Evolutionary conservation across 2,888 invertebrate genomes (phyloP).

Genomic region (Aplocera efformata): DNA sequence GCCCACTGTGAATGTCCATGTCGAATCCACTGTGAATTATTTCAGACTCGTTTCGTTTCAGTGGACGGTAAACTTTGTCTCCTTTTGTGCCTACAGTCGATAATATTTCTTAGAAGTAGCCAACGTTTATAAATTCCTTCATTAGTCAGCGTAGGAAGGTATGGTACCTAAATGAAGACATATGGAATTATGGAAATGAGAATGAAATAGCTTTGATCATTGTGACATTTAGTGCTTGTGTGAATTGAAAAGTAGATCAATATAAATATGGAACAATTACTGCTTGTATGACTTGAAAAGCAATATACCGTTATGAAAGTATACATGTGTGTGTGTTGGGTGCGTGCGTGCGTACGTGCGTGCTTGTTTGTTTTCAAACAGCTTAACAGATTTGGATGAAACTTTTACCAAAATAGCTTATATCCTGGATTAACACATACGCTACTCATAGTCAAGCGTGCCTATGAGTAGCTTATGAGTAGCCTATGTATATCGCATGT

Average conservation of each 20-base stretch:
- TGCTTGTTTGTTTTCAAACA: too few relatives aligned
- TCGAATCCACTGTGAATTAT: constrained; percentile 72
- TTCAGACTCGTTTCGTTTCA: constrained; percentile 60
- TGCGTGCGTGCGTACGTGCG: too few relatives aligned
- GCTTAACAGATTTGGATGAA: too few relatives aligned
- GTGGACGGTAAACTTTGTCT: constrained; percentile 54
- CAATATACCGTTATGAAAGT: too few relatives aligned
- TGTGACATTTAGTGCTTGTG: constrained; percentile 5
- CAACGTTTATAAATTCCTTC: constrained; percentile 62
- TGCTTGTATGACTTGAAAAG: too few relatives aligned
- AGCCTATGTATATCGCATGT: too few relatives aligned
- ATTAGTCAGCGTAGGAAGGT: constrained; percentile 47
- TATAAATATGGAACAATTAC: too few relatives aligned
- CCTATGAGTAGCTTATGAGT: too few relatives aligned
- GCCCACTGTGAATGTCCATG: constrained; percentile 60
- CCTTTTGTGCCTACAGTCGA: constrained; percentile 46
- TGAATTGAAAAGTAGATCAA: constrained; percentile 2
- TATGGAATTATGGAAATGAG: constrained; percentile 24
- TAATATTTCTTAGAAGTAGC: constrained; percentile 56
- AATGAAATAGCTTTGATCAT: constrained; percentile 15
- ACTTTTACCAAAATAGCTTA: too few relatives aligned
- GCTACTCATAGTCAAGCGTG: too few relatives aligned
- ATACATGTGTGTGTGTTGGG: too few relatives aligned
- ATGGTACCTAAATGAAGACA: constrained; percentile 25
- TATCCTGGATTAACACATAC: too few relatives aligned